phyloP scores from a whole-genome alignment of 2,113 vertebrate species.

The Corythoichthys intestinalis region DNA sequence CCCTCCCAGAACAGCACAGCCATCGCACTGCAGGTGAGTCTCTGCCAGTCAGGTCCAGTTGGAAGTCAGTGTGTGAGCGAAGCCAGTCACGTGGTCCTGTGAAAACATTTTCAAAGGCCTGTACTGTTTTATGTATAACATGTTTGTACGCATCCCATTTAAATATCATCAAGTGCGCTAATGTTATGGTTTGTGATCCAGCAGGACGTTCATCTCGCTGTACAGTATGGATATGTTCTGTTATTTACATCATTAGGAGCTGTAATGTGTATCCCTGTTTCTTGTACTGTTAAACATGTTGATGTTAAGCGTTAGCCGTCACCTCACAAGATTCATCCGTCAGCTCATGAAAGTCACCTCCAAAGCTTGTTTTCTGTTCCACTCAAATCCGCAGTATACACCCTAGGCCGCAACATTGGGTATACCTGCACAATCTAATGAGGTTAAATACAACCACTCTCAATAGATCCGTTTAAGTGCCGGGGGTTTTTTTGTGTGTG shows the following conservation, averaged over 20 bases:
- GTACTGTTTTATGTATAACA: conserved; percentile 21
- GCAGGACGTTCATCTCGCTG: conserved; percentile 59
- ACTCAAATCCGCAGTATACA: background rate
- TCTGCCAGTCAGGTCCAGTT: background rate
- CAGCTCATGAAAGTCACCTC: conserved; percentile 33
- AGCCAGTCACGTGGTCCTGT: conserved; percentile 15
- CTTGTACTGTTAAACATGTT: conserved; percentile 29
- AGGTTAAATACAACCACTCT: no score
- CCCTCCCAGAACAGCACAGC: conserved; percentile 90
- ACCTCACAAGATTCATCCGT: conserved; percentile 46
- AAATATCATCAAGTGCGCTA: conserved; percentile 47
- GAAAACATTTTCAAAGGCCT: conserved; percentile 9
- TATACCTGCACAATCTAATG: background rate
- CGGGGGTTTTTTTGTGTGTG: no score
- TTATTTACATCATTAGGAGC: conserved; percentile 3
- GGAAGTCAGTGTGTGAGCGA: background rate
- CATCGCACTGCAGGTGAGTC: conserved; percentile 94
- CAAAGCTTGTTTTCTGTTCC: conserved; percentile 49
- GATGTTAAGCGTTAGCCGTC: conserved; percentile 59
- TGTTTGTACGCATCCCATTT: conserved; percentile 46
- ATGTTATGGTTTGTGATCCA: conserved; percentile 65
- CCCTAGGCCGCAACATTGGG: background rate
- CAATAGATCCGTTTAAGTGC: background rate
- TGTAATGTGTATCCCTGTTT: conserved; percentile 25
- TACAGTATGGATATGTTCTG: conserved; percentile 57